Base-by-base conservation (phyloP, 2,888 invertebrate genomes). In the Meganola albula region DNA sequence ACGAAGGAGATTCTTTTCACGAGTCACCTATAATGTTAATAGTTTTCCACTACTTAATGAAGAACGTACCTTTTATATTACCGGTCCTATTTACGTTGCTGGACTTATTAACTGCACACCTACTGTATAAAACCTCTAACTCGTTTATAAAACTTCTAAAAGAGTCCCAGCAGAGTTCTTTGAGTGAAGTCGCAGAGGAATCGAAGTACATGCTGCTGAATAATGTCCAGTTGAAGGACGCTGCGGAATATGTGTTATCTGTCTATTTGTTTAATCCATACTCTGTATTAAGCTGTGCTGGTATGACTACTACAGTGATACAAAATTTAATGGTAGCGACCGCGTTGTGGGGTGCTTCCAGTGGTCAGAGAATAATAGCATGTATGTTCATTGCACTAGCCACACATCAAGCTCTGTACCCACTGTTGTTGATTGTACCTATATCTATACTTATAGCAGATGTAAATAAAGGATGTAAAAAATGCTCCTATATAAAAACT, bases 221-320 rank as follows among this genome's bases (percentile, higher is more conserved):
- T 49, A 87, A 89, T 2, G 67, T 74, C 2, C 90, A 92, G 48
- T 66, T 91, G 33, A 75, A 83, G 36, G 86, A 89, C 49, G 88
- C 90, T 12, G 89, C 93, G 3, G 80, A 90, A 43, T 92, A 92
- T 72, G 94, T 95, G 0, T 77, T 92, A 5, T 88, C 92, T 11
- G 91, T 92, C 1, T 97, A 95, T 75, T 86, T 97, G 23, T 94
- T 96, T 56, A 97, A 96, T 78, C 98, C 98, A 1, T 95, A 95
- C 65, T 91, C 92, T 14, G 89, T 98, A 34, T 83, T 96, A 32
- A 94, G 93, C 56, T 98, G 97, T 79, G 91, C 93, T 14, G 96
- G 94, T 6, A 90, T 93, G 72, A 96, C 97, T 0, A 97, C 97
- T 2, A 96, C 96, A 1, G 94, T 96, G 7, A 91, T 97, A 50